Conservation (phyloP, 2,113 vertebrate genomes). For the Pogona vitticeps region DNA sequence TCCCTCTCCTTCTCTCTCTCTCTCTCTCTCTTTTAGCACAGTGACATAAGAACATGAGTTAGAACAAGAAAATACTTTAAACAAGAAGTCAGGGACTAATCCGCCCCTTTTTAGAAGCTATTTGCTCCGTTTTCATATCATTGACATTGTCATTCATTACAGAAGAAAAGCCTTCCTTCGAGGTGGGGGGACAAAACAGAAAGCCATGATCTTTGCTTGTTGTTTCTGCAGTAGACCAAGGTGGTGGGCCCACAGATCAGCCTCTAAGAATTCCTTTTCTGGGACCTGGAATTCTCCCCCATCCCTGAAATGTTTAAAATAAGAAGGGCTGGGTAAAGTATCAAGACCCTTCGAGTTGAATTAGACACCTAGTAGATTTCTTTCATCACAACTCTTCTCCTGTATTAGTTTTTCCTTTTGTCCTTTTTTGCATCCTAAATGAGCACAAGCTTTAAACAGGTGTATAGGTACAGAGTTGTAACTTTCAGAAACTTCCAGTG, state of each 20-base stretch:
- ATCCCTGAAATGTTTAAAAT: slow-evolving; percentile 26
- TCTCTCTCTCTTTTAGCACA: slow-evolving; percentile 73
- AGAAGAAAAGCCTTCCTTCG: slow-evolving; percentile 38
- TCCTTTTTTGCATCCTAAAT: slow-evolving; percentile 47
- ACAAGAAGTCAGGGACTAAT: slow-evolving; percentile 81
- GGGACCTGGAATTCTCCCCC: background rate
- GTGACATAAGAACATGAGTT: slow-evolving; percentile 93
- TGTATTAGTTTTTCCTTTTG: slow-evolving; percentile 55
- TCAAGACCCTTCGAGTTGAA: slow-evolving; percentile 52
- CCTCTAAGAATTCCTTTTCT: slow-evolving; percentile 31
- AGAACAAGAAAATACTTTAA: slow-evolving; percentile 88
- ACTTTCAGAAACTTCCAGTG: slow-evolving; percentile 57
- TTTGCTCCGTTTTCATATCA: slow-evolving; percentile 76
- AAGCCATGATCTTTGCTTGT: slow-evolving; percentile 53
- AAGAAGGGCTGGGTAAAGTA: slow-evolving; percentile 19
- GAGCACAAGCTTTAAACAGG: slow-evolving; percentile 54
- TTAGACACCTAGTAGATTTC: background rate
- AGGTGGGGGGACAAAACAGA: background rate
- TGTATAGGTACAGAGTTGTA: slow-evolving; percentile 18
- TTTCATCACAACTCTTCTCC: slow-evolving; percentile 77
- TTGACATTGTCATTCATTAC: slow-evolving; percentile 73
- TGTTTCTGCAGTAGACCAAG: slow-evolving; percentile 45
- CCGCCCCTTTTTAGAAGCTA: slow-evolving; percentile 72
- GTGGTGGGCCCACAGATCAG: slow-evolving; percentile 43
- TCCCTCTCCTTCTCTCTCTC: slow-evolving; percentile 71